These are phyloP conservation scores for Salticus scenicus DNA, from an alignment of 2,888 invertebrate genomes.

Conservation along the genomic window DNA sequence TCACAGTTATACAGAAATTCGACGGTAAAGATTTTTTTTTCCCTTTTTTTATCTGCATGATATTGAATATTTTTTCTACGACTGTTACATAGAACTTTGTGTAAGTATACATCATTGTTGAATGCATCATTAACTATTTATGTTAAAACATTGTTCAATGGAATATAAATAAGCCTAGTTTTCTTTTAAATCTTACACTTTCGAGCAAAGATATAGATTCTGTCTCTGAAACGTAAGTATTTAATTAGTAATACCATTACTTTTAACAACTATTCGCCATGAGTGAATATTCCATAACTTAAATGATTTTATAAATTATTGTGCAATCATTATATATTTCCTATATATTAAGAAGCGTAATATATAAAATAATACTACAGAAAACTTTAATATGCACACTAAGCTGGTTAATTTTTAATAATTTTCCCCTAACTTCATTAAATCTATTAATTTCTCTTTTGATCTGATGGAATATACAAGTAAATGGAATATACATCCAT, in stretches of 20 bases:
- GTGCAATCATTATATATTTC: no score
- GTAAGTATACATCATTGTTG: background rate
- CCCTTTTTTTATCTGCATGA: background rate
- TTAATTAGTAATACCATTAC: background rate
- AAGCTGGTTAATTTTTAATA: no score
- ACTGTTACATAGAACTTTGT: background rate
- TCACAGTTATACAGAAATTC: constrained; percentile 31
- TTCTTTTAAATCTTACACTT: no score
- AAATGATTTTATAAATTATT: background rate
- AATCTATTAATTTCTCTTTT: no score
- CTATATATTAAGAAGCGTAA: no score
- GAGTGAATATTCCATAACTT: background rate
- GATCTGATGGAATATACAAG: no score
- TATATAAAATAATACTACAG: no score
- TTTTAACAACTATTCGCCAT: background rate
- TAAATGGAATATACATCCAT: no score
- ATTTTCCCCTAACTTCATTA: no score
- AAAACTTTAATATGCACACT: no score
- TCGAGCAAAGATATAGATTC: background rate
- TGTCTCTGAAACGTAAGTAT: background rate
- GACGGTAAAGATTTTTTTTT: constrained; percentile 16
- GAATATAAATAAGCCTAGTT: no score
- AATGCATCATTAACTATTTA: background rate
- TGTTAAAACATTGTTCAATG: background rate
- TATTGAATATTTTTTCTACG: constrained; percentile 19